Base-by-base conservation (phyloP, 1,140 invertebrate genomes). In the Reticulitermes speratus region DNA sequence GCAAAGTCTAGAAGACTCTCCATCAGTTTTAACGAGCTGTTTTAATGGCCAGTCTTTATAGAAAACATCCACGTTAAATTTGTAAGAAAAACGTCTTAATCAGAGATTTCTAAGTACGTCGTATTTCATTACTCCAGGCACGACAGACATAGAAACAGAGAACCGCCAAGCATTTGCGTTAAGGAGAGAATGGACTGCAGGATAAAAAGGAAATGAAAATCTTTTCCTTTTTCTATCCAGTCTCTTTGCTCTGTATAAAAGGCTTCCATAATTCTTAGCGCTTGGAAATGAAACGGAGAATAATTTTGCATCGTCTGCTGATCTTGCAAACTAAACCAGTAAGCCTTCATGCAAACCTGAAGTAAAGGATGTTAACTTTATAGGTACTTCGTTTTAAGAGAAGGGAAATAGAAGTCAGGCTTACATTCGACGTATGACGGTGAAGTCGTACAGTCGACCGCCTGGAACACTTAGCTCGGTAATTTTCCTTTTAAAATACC, bases 271-370 rank as follows among this genome's bases (percentile, higher is more conserved):
- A 75, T 75, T 75, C 65, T 65, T 23, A 21, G 59, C 12, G 59
- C 59, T 75, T 8, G n/a, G 65, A 75, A 75, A 75, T 75, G 65
- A 75, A 75, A 75, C 65, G 65, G n/a, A 75, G 65, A 75, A 75
- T 75, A 75, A 75, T 75, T 75, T 30, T 11, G 25, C 65, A 75
- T 75, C n/a, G 52, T 75, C 65, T 30, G 65, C 25, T 75, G 65
- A 75, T 6, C 25, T 75, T 75, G 52, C 19, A 25, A 30, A n/a
- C 65, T 75, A 75, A 8, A 8, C 19, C 19, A 16, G 52, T 55
- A 16, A 5, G 52, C 19, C 52, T 16, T 55, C 52, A 16, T 55
- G 52, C 14, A 21, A 55, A 55, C 19, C 52, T 19, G 52, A 55
- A 55, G 52, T 6, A 19, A 19, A 12, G 52, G 52, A 12, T 55